Evolutionary conservation across 2,797 vertebrate species (phyloP), one percentile per base, ranked within the genome.

Genomic region (Telmatherina bonti): DNA sequence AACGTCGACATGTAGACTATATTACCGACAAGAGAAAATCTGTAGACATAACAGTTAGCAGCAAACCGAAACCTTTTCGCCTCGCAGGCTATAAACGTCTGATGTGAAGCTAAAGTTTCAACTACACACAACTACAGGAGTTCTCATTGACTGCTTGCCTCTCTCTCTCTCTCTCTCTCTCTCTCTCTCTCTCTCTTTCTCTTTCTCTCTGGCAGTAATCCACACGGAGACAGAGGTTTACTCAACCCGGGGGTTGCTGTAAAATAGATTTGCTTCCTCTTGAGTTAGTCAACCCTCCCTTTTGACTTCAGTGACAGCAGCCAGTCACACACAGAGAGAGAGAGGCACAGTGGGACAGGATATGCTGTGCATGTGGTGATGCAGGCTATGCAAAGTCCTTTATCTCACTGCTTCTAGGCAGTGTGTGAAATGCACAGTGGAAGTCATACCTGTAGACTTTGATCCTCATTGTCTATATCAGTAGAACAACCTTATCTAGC

Each of bases 371-470:
- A 68, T 20, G 35, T 61, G 78, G 79, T 85, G 88, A 90, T 91
- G 87, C 78, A 83, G 87, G 20, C 38, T 16, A 91, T 89, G 88
- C 87, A 91, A 91, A 93, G 66, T 26, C 68, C 36, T 85, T 70
- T 85, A 68, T 86, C 85, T 62, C 7, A 3, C 43, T 61, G 59
- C 36, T 20, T 67, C 15, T 26, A 24, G 49, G 1, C 8, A 8
- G 18, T 47, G 20, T 12, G n/a, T 27, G 43, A 58, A 29, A 79
- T 30, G 49, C 62, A 60, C 45, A 63, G 67, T 71, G 63, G 72
- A 33, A 47, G 41, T 61, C 52, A 3, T 69, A 72, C 45, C 61
- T 75, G 54, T 29, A 90, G 90, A 93, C 88, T 91, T 91, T 92
- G 91, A 82, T 73, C 89, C 73, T 52, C 64, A 30, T 68, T 79